phyloP scores from a whole-genome alignment of 2,113 vertebrate species.

The Kobus ellipsiprymnus region DNA sequence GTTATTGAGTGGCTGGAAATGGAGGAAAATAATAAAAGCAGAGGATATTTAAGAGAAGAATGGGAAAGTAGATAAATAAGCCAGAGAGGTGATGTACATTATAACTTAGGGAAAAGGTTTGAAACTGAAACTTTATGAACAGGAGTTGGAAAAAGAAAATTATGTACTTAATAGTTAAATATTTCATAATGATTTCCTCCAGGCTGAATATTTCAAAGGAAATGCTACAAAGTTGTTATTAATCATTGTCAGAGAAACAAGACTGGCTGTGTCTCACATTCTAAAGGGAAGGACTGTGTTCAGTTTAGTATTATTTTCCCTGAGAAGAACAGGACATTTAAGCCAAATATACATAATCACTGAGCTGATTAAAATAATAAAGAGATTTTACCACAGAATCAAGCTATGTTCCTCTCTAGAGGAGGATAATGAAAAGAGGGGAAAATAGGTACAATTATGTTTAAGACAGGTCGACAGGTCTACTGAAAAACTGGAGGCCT shows the following conservation, averaged over 20 bases:
- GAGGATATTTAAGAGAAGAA: not conserved
- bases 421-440: not conserved
- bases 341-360: not conserved
- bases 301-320: not conserved
- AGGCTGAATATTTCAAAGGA: not conserved
- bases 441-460: not conserved
- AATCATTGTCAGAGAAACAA: not conserved
- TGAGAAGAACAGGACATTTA: not conserved
- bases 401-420: not conserved
- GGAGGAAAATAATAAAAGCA: not conserved
- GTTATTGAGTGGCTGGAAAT: not conserved
- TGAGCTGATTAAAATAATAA: not conserved
- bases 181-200: slow-evolving; percentile 15
- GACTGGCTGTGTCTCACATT: not conserved
- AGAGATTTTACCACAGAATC: not conserved
- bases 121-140: not conserved
- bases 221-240: not conserved
- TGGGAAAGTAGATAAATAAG: not conserved
- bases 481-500: not conserved
- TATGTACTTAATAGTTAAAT: not conserved
- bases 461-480: not conserved
- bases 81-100: not conserved
- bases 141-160: not conserved
- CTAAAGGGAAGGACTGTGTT: not conserved
- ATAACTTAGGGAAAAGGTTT: not conserved